These are phyloP conservation scores for Netelia fuscicornis DNA, from an alignment of 2,888 invertebrate genomes.

Conservation along the genomic window DNA sequence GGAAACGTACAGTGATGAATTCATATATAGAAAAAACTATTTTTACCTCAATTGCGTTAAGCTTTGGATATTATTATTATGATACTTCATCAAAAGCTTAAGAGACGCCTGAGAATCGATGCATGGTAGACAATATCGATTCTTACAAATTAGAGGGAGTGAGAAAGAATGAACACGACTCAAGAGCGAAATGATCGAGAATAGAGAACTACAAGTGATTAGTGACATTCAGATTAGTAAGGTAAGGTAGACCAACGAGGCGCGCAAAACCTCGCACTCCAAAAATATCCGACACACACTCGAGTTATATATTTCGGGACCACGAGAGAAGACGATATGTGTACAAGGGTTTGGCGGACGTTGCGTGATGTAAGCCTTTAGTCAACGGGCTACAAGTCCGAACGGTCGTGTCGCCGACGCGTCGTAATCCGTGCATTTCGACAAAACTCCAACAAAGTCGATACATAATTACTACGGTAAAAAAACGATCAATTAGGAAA, in stretches of 20 bases:
- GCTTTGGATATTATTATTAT: background rate
- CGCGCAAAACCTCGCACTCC: slow-evolving; percentile 61
- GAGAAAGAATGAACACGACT: slow-evolving; percentile 1
- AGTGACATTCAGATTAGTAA: background rate
- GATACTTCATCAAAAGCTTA: background rate
- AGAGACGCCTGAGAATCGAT: slow-evolving; percentile 5
- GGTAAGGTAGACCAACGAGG: background rate
- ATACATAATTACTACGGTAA: slow-evolving; percentile 24
- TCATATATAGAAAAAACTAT: background rate
- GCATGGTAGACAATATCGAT: slow-evolving; percentile 8
- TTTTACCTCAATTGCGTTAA: background rate
- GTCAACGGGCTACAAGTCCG: slow-evolving; percentile 69
- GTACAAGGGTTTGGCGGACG: slow-evolving; percentile 53
- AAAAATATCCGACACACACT: slow-evolving; percentile 69
- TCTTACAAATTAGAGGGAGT: slow-evolving; percentile 6
- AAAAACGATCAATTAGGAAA: background rate
- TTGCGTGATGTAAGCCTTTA: slow-evolving; percentile 72
- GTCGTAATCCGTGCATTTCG: slow-evolving; percentile 30
- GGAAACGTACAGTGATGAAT: background rate
- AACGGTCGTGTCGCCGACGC: slow-evolving; percentile 65
- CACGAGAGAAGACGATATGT: slow-evolving; percentile 41
- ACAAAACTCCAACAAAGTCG: slow-evolving; percentile 2
- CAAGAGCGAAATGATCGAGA: background rate
- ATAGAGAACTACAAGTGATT: background rate
- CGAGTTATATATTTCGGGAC: slow-evolving; percentile 68